These are phyloP conservation scores for Parnassius orleans DNA, from an alignment of 2,888 invertebrate species.

Conservation along the genomic window DNA sequence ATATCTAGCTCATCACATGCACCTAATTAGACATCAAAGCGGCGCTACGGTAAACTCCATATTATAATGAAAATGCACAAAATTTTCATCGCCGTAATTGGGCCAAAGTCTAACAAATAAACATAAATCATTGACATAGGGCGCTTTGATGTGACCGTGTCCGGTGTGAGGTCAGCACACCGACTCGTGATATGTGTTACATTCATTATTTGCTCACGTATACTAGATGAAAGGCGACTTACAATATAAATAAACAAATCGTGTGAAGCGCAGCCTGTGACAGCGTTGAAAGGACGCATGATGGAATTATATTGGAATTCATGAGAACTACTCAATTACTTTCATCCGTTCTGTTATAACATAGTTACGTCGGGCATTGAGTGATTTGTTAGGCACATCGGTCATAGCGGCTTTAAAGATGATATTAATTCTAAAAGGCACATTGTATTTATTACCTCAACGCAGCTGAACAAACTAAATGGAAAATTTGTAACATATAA, in stretches of 20 bases:
- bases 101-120: slow-evolving; percentile 69
- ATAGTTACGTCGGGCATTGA: slow-evolving; percentile 32
- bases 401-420: neutral
- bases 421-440: slow-evolving; percentile 7
- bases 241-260: slow-evolving; percentile 76
- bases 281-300: slow-evolving; percentile 61
- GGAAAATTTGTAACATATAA: slow-evolving; percentile 9
- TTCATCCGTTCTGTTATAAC: slow-evolving; percentile 41
- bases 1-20: slow-evolving; percentile 47
- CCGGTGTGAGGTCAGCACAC: slow-evolving; percentile 68
- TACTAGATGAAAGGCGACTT: slow-evolving; percentile 74
- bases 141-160: slow-evolving; percentile 75
- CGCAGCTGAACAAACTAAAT: slow-evolving; percentile 12
- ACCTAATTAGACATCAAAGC: slow-evolving; percentile 76
- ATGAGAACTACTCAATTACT: slow-evolving; percentile 55
- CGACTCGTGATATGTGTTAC: slow-evolving; percentile 66
- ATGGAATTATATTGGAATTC: slow-evolving; percentile 64
- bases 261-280: slow-evolving; percentile 58
- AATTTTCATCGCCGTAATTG: slow-evolving; percentile 71
- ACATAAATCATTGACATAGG: slow-evolving; percentile 67
- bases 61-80: slow-evolving; percentile 73
- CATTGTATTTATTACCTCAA: slow-evolving; percentile 22
- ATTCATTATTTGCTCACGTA: slow-evolving; percentile 78
- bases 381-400: slow-evolving; percentile 32
- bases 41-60: slow-evolving; percentile 59